Evolutionary conservation across 2,888 invertebrate species (phyloP).

Genomic region (Willowsia nigromaculata): DNA sequence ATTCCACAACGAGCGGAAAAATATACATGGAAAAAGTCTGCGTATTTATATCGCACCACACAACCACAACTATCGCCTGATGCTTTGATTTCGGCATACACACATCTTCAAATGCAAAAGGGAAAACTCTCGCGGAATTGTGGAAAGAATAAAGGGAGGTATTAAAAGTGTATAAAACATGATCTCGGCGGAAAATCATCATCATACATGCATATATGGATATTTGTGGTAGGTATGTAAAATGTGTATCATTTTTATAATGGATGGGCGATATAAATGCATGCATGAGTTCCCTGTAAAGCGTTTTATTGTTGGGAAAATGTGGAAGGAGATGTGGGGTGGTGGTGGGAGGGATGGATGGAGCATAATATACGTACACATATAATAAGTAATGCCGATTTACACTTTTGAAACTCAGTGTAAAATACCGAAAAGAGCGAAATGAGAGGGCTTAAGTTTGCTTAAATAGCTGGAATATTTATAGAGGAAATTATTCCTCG

Average conservation of each 20-base stretch:
- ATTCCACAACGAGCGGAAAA: too few species aligned
- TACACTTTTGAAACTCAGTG: conserved; percentile 65
- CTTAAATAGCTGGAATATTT: conserved; percentile 71
- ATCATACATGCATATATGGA: not conserved
- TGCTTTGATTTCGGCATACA: not conserved
- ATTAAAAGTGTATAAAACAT: conserved; percentile 49
- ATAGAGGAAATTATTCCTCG: conserved; percentile 65
- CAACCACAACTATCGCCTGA: not conserved
- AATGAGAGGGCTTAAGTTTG: conserved; percentile 70
- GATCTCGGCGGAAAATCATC: conserved; percentile 24
- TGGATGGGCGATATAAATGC: conserved; percentile 23
- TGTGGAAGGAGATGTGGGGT: conserved; percentile 11
- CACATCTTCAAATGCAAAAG: not conserved
- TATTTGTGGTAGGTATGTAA: not conserved
- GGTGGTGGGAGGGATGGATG: not conserved
- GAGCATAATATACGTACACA: not conserved
- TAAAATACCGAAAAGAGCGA: conserved; percentile 61
- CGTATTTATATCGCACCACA: not conserved
- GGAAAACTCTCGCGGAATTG: conserved; percentile 6
- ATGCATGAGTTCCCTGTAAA: conserved; percentile 46
- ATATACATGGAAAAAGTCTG: not conserved
- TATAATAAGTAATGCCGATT: conserved; percentile 58
- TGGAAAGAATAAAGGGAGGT: conserved; percentile 40
- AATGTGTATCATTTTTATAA: conserved; percentile 1
- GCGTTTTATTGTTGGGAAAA: conserved; percentile 33